phyloP scores from a whole-genome alignment of 2,113 vertebrate species.

The Ranitomeya imitator region DNA sequence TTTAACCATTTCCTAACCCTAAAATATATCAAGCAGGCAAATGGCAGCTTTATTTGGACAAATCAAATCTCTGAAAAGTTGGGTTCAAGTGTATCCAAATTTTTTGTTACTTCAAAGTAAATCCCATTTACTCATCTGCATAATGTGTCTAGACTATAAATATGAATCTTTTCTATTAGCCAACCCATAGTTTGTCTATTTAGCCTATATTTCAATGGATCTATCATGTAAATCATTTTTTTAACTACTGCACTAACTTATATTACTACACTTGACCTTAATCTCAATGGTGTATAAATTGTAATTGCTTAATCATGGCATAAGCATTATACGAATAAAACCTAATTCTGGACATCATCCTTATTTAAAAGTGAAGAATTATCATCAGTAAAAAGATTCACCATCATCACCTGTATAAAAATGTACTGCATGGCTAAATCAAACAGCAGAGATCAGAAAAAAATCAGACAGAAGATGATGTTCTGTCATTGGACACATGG shows the following conservation, averaged over 20 bases:
- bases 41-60: no score
- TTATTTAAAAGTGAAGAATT: not conserved
- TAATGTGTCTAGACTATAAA: no score
- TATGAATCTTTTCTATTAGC: no score
- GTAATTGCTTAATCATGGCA: conserved; percentile 18
- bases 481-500: conserved; percentile 24
- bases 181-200: no score
- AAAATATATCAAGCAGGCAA: no score
- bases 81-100: no score
- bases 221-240: not conserved
- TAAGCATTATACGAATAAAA: not conserved
- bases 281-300: not conserved
- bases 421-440: conserved; percentile 27
- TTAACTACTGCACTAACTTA: not conserved
- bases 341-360: conserved; percentile 2
- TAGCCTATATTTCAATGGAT: no score
- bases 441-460: conserved; percentile 22
- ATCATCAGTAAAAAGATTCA: not conserved
- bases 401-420: conserved; percentile 10
- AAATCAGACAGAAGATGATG: conserved; percentile 47
- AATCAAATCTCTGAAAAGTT: no score
- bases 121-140: no score
- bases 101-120: no score
- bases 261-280: not conserved
- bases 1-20: no score